phyloP scores from a whole-genome alignment of 2,113 vertebrate genomes.

The Formicarius rufipectus region DNA sequence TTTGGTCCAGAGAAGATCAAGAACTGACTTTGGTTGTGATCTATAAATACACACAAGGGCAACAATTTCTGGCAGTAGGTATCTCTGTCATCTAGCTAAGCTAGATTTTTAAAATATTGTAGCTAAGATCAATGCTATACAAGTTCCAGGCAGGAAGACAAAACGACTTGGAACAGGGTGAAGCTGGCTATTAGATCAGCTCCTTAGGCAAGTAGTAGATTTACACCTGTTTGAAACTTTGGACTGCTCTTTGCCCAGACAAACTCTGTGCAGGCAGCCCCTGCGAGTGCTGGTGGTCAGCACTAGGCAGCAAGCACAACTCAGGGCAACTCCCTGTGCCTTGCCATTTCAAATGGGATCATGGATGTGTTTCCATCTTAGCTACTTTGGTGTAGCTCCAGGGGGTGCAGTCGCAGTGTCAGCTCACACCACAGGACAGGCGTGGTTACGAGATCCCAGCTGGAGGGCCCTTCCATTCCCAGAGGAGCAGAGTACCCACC shows the following conservation, averaged over 20 bases:
- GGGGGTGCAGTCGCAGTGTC: fast-evolving
- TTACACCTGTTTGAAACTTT: not conserved
- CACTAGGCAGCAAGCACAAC: fast-evolving
- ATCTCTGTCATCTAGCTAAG: not conserved
- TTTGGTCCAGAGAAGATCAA: not conserved
- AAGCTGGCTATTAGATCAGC: not conserved
- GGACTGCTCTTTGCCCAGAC: not conserved
- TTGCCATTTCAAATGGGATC: fast-evolving
- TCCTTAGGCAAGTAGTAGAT: not conserved
- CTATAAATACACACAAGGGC: not conserved
- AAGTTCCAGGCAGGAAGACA: not conserved
- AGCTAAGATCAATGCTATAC: not conserved
- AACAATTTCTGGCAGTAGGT: not conserved
- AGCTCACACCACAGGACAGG: not conserved
- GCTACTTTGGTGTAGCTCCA: not conserved
- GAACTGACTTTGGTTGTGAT: slow-evolving; percentile 1
- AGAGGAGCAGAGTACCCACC: not conserved
- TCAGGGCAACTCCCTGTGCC: not conserved
- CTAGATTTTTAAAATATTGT: not conserved
- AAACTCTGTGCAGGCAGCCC: not conserved
- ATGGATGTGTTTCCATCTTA: not conserved
- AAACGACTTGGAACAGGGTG: not conserved
- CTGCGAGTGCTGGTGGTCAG: not conserved
- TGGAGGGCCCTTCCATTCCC: not conserved
- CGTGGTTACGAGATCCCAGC: fast-evolving